These are phyloP conservation scores for Desmophyllum pertusum DNA, from an alignment of 92 coral and sea anemone species.

Conservation along the genomic window DNA sequence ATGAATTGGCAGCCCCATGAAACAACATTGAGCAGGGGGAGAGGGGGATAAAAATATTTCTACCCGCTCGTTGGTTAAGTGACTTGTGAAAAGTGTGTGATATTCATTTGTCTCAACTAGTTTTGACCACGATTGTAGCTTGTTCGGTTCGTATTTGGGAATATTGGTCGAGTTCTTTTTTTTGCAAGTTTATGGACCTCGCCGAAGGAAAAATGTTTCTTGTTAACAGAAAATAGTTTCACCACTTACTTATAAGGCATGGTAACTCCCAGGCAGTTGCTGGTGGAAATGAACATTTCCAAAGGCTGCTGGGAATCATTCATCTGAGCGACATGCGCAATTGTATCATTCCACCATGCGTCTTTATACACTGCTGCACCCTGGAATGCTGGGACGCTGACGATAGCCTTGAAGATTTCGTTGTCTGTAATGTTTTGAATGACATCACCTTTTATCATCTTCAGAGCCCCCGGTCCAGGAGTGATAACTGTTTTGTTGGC, in stretches of 20 bases:
- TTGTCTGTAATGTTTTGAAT: background rate
- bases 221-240: too few relatives aligned
- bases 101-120: too few relatives aligned
- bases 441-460: conserved; percentile 33
- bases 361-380: conserved; percentile 45
- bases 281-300: conserved; percentile 24
- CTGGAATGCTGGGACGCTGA: conserved; percentile 38
- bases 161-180: too few relatives aligned
- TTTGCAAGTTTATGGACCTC: too few relatives aligned
- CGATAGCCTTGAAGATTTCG: conserved; percentile 27
- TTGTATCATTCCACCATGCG: conserved; percentile 36
- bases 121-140: too few relatives aligned
- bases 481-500: conserved; percentile 34
- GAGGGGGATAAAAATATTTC: too few relatives aligned
- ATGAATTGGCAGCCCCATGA: too few relatives aligned
- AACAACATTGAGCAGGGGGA: too few relatives aligned
- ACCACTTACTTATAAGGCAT: conserved; percentile 41
- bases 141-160: too few relatives aligned
- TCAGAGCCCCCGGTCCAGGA: conserved; percentile 7
- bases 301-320: background rate
- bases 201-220: too few relatives aligned
- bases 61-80: too few relatives aligned
- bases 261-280: conserved; percentile 39
- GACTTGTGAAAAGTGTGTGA: too few relatives aligned
- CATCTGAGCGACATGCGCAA: background rate